These are phyloP conservation scores for Chrysolina oricalcia DNA, from an alignment of 2,888 invertebrate species.

Conservation along the genomic window DNA sequence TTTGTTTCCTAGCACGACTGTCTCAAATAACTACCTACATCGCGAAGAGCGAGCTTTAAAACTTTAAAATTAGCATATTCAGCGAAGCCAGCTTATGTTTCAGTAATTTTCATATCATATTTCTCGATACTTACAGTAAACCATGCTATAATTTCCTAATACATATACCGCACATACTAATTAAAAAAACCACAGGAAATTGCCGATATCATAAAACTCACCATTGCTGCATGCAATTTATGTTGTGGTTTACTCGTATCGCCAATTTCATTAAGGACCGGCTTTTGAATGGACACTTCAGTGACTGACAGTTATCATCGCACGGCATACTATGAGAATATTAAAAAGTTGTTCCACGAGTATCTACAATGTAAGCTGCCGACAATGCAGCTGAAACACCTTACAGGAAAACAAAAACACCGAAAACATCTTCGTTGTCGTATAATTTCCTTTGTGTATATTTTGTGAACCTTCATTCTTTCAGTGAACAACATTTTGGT, in stretches of 20 bases:
- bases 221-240: not conserved
- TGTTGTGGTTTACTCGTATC: slow-evolving; percentile 15
- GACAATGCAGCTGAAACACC: not conserved
- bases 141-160: slow-evolving; percentile 9
- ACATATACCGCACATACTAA: not conserved
- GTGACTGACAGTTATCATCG: not conserved
- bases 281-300: not conserved
- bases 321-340: not conserved
- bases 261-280: slow-evolving; percentile 7
- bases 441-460: too few relatives aligned
- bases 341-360: not conserved
- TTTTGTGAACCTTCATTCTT: too few relatives aligned
- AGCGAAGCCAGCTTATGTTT: not conserved
- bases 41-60: not conserved
- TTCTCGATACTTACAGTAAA: slow-evolving; percentile 18
- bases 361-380: not conserved
- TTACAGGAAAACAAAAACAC: too few relatives aligned
- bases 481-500: too few relatives aligned
- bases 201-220: slow-evolving; percentile 7
- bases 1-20: not conserved
- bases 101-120: slow-evolving; percentile 23
- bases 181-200: slow-evolving; percentile 17
- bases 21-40: slow-evolving; percentile 12
- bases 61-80: slow-evolving; percentile 18
- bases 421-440: too few relatives aligned